Conservation (phyloP, 2,888 invertebrate genomes). For the Pterostichus madidus region DNA sequence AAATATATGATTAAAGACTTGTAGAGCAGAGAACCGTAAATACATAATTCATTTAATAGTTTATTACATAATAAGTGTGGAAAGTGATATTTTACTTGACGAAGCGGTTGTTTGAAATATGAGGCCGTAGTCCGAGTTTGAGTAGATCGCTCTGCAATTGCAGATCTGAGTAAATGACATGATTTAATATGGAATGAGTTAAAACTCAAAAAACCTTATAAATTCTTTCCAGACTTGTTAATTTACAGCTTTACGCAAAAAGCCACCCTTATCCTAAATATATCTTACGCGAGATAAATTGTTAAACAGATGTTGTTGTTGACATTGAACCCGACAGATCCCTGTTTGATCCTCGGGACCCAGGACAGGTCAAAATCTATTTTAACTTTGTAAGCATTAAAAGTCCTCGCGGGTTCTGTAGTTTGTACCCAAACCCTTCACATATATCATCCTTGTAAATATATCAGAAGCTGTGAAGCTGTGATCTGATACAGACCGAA, state of each 20-base stretch:
- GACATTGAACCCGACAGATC: slow-evolving; percentile 22
- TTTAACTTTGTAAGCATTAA: slow-evolving; percentile 43
- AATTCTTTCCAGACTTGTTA: no score
- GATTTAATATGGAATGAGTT: background rate
- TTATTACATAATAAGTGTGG: no score
- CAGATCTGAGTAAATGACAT: no score
- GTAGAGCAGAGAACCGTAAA: no score
- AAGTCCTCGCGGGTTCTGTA: slow-evolving; percentile 1
- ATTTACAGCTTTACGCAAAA: no score
- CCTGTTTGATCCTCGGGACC: slow-evolving; percentile 8
- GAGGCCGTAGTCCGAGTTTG: no score
- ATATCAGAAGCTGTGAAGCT: slow-evolving; percentile 16
- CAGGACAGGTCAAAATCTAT: background rate
- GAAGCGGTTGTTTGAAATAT: no score
- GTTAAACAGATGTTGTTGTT: slow-evolving; percentile 6
- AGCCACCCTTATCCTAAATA: no score
- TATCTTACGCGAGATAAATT: background rate
- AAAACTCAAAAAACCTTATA: no score
- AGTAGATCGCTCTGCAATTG: background rate
- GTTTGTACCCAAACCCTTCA: background rate
- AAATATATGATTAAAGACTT: no score
- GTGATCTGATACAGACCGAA: slow-evolving; percentile 43
- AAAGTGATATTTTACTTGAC: no score
- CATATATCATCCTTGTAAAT: background rate
- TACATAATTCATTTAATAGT: no score